Evolutionary conservation across 2,113 vertebrate genomes (phyloP), one percentile per base, ranked within the genome.

Genomic region (Excalfactoria chinensis): DNA sequence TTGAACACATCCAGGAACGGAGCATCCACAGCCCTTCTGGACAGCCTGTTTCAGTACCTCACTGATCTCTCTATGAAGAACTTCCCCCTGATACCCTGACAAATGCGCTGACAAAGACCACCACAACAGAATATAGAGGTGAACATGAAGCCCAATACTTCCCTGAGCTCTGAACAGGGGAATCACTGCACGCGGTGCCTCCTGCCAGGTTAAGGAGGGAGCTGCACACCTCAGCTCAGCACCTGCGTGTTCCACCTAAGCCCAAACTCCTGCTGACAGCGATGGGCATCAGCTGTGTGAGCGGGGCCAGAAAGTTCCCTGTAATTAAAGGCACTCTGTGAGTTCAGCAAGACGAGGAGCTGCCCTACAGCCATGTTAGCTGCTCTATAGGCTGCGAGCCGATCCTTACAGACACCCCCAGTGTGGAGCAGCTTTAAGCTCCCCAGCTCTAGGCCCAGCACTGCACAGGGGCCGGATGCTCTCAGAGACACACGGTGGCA

Each of bases 151-250:
- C 0, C 22, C 20, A 56, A 2, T 21, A 72, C 41, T 44, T 9
- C 62, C 34, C 34, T 1, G 1, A 26, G 7, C 10, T 28, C 43
- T 18, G 4, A 41, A 41, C 3, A 8, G 6, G n/a, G 40, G 68
- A 90, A 49, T 2, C 4, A 0, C 43, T 64, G 17, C 40, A 46
- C 35, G 3, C 7, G 13, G 26, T 6, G n/a, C 8, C 62, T 44
- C n/a, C n/a, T n/a, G 51, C 22, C 51, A 7, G 49, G 9, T 6
- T 58, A 19, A 32, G 0, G 51, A 26, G 35, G 25, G 41, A 21
- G 62, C 51, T 1, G 1, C 15, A 48, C 7, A 11, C 5, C 1
- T 5, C 1, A 1, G 22, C 21, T 64, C 16, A 7, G 46, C 23
- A 51, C 34, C 66, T 55, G 11, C 12, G 16, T 51, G 51, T 51